Evolutionary conservation across 2,797 vertebrate genomes (phyloP).

Genomic region (Lacerta viridis): DNA sequence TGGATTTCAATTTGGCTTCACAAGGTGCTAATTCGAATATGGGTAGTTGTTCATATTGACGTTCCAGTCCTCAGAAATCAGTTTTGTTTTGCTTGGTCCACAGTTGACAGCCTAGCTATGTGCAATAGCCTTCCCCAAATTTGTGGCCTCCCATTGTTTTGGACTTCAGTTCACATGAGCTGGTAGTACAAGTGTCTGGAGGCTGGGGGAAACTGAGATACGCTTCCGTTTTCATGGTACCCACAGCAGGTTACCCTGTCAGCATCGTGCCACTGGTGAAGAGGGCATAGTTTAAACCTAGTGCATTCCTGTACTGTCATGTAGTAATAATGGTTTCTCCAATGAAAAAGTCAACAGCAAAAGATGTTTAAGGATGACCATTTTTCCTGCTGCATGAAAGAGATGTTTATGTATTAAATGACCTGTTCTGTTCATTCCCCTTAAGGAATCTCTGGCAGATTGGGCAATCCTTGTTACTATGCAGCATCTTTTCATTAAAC

Average conservation of each 20-base stretch:
- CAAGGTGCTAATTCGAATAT: neutral
- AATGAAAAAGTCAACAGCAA: neutral
- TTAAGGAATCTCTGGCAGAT: conserved; percentile 14
- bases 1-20: neutral
- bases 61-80: neutral
- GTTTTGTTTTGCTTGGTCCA: neutral
- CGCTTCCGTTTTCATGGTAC: neutral
- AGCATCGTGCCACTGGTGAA: neutral
- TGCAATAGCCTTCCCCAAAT: too few relatives aligned
- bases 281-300: neutral
- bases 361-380: neutral
- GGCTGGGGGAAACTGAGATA: too few relatives aligned
- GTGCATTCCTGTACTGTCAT: neutral
- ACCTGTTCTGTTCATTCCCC: conserved; percentile 1
- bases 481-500: conserved; percentile 37
- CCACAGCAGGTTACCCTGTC: neutral
- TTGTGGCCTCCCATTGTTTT: too few relatives aligned
- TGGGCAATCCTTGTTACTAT: conserved; percentile 26
- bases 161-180: too few relatives aligned
- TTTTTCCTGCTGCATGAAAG: conserved; percentile 24
- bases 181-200: too few relatives aligned
- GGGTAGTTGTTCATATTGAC: neutral
- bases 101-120: neutral
- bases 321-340: neutral
- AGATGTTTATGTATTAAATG: conserved; percentile 12